Percentiles rank a stretch among this genome's conserved stretches.
Evolutionary conservation across 2,888 invertebrate genomes (phyloP).

Genomic region (Heliothis peltigera): DNA sequence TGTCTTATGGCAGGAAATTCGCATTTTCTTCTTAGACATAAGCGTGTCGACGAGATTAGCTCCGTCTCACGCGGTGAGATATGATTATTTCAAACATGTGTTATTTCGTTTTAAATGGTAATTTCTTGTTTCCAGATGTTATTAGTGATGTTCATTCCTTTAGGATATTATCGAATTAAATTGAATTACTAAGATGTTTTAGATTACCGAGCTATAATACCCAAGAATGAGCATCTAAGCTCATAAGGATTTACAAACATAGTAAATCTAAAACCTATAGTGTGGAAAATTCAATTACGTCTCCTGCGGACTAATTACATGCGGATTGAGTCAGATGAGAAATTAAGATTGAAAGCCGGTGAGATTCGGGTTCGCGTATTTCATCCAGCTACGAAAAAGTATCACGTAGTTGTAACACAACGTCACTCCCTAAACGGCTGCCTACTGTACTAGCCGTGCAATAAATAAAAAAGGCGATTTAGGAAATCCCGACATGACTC

Average conservation of each 20-base stretch:
- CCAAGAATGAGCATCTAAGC: no score
- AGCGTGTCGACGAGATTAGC: constrained; percentile 44
- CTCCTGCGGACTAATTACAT: no score
- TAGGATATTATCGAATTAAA: constrained; percentile 41
- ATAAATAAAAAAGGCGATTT: constrained; percentile 88
- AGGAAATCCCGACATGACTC: constrained; percentile 88
- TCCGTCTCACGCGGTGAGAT: constrained; percentile 27
- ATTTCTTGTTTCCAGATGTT: constrained; percentile 41
- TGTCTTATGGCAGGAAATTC: no score
- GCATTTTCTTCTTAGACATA: constrained; percentile 50
- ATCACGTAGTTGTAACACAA: constrained; percentile 78
- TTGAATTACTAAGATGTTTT: no score
- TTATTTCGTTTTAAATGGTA: constrained; percentile 55
- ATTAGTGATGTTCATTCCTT: constrained; percentile 41
- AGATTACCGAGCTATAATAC: no score
- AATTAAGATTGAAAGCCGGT: constrained; percentile 62
- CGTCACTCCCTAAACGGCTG: constrained; percentile 82
- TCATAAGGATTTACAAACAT: no score
- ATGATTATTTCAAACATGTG: constrained; percentile 54
- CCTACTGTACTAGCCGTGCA: constrained; percentile 79
- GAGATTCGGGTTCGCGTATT: constrained; percentile 58
- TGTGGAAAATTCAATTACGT: no score
- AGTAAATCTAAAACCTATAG: no score
- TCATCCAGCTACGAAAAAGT: constrained; percentile 70
- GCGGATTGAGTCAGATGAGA: constrained; percentile 53